phyloP scores from a whole-genome alignment of 2,888 invertebrate genomes.

The Dryadula phaetusa region DNA sequence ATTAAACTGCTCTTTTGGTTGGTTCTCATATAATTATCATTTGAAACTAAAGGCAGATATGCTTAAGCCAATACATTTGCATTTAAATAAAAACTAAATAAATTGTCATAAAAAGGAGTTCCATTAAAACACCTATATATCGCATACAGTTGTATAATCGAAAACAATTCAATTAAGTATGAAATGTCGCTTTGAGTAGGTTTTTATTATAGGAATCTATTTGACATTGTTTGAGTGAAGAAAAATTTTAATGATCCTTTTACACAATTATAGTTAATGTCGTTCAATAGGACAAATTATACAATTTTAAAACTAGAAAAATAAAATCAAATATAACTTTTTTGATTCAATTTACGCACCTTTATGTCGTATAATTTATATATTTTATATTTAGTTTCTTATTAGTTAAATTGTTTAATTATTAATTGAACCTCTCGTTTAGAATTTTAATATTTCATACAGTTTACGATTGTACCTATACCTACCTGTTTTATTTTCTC shows the following conservation, averaged over 20 bases:
- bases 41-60: constrained; percentile 8
- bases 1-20: constrained; percentile 1
- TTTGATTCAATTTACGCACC: too few relatives aligned
- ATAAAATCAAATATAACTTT: too few relatives aligned
- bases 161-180: not conserved
- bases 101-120: not conserved
- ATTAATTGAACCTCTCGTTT: not conserved
- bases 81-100: constrained; percentile 6
- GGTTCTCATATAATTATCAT: not conserved
- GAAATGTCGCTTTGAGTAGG: not conserved
- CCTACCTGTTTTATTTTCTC: not conserved
- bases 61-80: constrained; percentile 8
- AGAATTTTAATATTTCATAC: not conserved
- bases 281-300: too few relatives aligned
- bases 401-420: too few relatives aligned
- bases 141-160: not conserved
- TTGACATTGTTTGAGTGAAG: not conserved
- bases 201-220: not conserved
- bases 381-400: too few relatives aligned
- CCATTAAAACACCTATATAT: not conserved
- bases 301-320: too few relatives aligned
- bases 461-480: not conserved
- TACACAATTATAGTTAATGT: too few relatives aligned
- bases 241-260: too few relatives aligned
- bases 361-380: too few relatives aligned